phyloP scores from a whole-genome alignment of 2,113 vertebrate species.

The Onychostoma macrolepis region DNA sequence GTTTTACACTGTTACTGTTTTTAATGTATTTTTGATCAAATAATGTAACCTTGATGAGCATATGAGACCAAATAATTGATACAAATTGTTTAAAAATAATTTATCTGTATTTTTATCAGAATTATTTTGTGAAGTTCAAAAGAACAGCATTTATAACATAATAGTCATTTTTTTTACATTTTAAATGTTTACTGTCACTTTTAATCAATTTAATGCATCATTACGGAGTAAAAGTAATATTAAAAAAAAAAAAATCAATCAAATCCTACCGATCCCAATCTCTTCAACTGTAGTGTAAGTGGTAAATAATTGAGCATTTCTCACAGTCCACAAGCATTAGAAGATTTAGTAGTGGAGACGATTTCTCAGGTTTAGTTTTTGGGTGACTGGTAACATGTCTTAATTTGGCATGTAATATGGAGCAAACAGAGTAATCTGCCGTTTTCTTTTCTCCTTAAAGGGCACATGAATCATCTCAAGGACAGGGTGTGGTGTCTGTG shows the following conservation, averaged over 20 bases:
- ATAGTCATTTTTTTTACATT: background rate
- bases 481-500: conserved; percentile 37
- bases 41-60: too few species aligned
- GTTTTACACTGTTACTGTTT: too few species aligned
- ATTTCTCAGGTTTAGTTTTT: background rate
- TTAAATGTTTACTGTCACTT: background rate
- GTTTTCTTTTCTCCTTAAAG: background rate
- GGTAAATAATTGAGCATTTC: background rate
- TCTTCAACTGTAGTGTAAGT: background rate
- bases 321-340: background rate
- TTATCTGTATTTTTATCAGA: background rate
- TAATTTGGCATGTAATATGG: background rate
- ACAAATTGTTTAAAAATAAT: too few species aligned
- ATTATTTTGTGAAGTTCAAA: background rate
- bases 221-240: background rate
- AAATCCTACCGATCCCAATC: background rate
- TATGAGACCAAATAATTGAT: too few species aligned
- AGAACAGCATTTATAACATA: background rate
- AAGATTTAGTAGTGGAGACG: too few species aligned
- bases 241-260: background rate
- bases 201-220: background rate
- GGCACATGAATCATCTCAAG: conserved; percentile 15
- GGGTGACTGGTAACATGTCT: background rate
- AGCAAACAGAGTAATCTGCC: background rate
- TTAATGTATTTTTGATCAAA: too few species aligned